Percentiles rank a stretch among this genome's conserved stretches.
These are phyloP conservation scores for Papilio polyxenes DNA, from an alignment of 1,140 invertebrate genomes.

Conservation along the genomic window DNA sequence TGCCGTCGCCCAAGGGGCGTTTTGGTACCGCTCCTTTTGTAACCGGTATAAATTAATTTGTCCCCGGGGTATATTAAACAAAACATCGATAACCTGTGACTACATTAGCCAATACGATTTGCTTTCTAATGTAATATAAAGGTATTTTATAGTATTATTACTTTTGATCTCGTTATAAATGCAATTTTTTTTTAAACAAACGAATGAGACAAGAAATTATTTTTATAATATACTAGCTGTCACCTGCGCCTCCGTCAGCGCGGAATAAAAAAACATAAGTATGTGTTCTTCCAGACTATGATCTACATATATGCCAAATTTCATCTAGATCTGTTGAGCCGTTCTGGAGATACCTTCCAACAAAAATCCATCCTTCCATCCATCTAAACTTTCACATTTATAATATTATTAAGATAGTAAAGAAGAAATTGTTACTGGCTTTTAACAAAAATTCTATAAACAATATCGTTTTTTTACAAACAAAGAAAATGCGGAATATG, in stretches of 20 bases:
- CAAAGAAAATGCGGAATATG: not conserved
- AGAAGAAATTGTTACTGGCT: not conserved
- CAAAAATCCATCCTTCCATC: too few relatives aligned
- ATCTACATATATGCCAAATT: too few relatives aligned
- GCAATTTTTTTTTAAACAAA: not conserved
- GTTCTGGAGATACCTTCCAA: too few relatives aligned
- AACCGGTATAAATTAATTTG: constrained; percentile 68
- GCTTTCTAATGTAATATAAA: constrained; percentile 16
- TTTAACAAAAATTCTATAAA: not conserved
- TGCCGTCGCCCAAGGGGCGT: constrained; percentile 55
- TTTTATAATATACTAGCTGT: too few relatives aligned
- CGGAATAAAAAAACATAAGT: too few relatives aligned
- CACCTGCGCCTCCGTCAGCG: too few relatives aligned
- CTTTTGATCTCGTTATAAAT: not conserved
- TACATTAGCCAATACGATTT: constrained; percentile 15
- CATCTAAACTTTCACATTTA: too few relatives aligned
- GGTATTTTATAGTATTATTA: not conserved
- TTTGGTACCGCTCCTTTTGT: constrained; percentile 59
- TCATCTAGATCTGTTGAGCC: too few relatives aligned
- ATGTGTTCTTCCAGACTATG: too few relatives aligned
- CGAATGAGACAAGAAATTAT: not conserved
- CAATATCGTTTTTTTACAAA: not conserved
- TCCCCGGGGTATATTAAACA: constrained; percentile 58
- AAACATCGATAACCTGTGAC: constrained; percentile 35
- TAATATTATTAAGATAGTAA: too few relatives aligned